A percentile compares a stretch with the other conserved stretches of the same genome.
phyloP scores from a whole-genome alignment of 2,113 vertebrate species.

The Microcebus griseorufus region DNA sequence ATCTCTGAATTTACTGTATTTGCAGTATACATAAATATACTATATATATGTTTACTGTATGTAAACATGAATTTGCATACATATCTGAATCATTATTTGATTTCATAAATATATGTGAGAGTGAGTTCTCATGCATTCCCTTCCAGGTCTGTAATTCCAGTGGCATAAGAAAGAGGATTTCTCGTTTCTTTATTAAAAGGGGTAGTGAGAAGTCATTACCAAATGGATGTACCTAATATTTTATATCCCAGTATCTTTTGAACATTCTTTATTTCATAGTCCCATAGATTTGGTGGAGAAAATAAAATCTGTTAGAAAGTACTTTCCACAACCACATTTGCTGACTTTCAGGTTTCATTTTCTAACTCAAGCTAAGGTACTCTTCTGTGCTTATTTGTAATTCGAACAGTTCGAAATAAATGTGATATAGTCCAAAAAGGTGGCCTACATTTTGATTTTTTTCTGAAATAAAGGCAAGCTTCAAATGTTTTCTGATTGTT shows the following conservation, averaged over 20 bases:
- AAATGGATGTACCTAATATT: neutral
- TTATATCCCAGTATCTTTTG: neutral
- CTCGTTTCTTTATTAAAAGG: neutral
- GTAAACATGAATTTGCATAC: neutral
- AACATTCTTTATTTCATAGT: neutral
- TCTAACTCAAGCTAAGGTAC: neutral
- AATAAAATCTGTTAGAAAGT: neutral
- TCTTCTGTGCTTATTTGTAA: neutral
- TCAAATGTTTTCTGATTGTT: neutral
- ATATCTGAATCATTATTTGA: neutral
- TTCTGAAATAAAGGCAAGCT: neutral
- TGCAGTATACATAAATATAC: neutral
- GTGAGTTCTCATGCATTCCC: neutral
- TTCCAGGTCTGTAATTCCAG: neutral
- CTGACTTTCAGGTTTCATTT: neutral
- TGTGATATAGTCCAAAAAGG: neutral
- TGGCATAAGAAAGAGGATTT: neutral
- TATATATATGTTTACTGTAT: neutral
- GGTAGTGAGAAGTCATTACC: neutral
- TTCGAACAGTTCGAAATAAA: neutral
- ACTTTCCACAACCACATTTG: neutral
- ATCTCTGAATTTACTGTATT: neutral
- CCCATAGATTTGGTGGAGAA: neutral
- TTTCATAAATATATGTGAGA: neutral
- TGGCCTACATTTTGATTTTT: neutral